Evolutionary conservation across 2,888 invertebrate genomes (phyloP), one percentile per base, ranked within the genome.

Genomic region (Merodon equestris): DNA sequence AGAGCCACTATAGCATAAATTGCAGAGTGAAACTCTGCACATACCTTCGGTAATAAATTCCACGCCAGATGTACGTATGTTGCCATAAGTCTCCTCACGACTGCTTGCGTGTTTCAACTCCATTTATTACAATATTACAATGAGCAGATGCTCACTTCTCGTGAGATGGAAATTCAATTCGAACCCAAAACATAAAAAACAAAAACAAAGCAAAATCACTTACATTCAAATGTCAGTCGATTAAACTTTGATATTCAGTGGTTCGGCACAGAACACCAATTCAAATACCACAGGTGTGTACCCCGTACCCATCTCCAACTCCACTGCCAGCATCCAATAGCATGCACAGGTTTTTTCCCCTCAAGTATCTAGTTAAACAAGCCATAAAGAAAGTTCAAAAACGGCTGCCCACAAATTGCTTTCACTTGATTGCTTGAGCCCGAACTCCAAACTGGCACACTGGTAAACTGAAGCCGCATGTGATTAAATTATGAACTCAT

Each of bases 401-500:
- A 27, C 27, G 3, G 7, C 27, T 27, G 27, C 27, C 27, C 27
- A 27, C 27, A 27, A 27, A 27, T 27, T 7, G 27, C 27, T 27
- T 27, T 27, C 27, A 27, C 27, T 27, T 27, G 27, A 27, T 27
- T 27, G 27, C 27, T 7, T n/a, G n/a, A n/a, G 27, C 7, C 27
- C 27, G 27, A 27, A 7, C 27, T 27, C 27, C 7, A 7, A n/a
- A n/a, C n/a, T n/a, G n/a, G n/a, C n/a, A n/a, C n/a, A n/a, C n/a
- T n/a, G 27, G 27, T 27, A 27, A 2, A 27, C 45, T 44, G 66
- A 60, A 64, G 54, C 36, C 48, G 17, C 14, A 50, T 45, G 50
- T 61, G 76, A 77, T 77, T 77, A 72, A 77, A 77, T 77, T 77
- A 77, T 72, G 72, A 77, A 77, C 67, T 72, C 72, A 77, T 77